Base-by-base conservation (phyloP, 37 sponge, comb jelly and placozoan species). In the Lycopodina hypogea region DNA sequence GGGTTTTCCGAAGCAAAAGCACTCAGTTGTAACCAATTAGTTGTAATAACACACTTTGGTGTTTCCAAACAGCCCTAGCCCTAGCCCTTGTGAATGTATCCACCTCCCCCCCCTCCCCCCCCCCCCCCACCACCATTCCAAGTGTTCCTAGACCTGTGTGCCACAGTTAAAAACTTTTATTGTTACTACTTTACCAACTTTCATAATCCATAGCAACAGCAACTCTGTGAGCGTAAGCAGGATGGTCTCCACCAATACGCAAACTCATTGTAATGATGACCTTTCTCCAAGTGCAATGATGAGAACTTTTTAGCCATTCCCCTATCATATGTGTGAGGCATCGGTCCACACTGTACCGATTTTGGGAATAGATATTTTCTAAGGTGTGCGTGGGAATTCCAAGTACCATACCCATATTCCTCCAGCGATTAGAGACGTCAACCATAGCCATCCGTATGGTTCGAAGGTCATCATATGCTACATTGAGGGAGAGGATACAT, bases 281-380 rank as follows among this genome's bases (percentile, higher is more conserved):
- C n/a, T 30, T 53, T 36, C 34, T 67, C 79, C 79, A 78, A 9
- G 68, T 55, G 23, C 63, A 42, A 7, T 35, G 14, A 24, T 14
- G 63, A 45, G 1, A 14, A 68, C 50, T 78, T 26, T 67, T 64
- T 1, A 78, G 68, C 79, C 79, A 78, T 56, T 78, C 68, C 2
- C 52, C 55, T 32, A 78, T 15, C 53, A 68, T 68, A 2, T 19
- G 30, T 33, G 79, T 78, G 36, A 78, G 50, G 23, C 79, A 67
- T 32, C 68, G 12, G 23, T 78, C 68, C n/a, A 32, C 6, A 33
- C 68, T 52, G 15, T 29, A 0, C 0, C 69, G 68, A 32, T 55
- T 29, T 34, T 66, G 32, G n/a, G 18, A 30, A 29, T 32, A 9
- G 23, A 78, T 56, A 2, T 53, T 35, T 14, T 78, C 79, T 34